These are phyloP conservation scores for Atethmia centrago DNA, from an alignment of 2,888 invertebrate genomes.

Conservation along the genomic window DNA sequence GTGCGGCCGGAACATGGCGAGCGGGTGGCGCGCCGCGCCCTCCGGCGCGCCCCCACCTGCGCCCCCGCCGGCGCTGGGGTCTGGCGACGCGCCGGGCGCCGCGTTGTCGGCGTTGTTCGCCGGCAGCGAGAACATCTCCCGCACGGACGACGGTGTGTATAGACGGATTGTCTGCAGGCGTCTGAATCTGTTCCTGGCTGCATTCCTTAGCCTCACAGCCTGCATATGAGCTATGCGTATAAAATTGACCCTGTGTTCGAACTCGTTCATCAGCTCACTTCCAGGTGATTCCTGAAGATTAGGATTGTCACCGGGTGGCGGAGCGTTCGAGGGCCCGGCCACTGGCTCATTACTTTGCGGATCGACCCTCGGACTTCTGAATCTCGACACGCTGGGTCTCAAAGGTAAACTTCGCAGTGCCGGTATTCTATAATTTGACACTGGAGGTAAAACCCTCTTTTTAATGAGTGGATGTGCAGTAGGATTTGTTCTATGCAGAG, in stretches of 20 bases:
- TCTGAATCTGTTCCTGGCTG: slow-evolving; percentile 82
- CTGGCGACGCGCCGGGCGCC: slow-evolving; percentile 56
- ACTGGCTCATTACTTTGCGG: slow-evolving; percentile 76
- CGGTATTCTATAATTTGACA: slow-evolving; percentile 83
- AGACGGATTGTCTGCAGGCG: slow-evolving; percentile 85
- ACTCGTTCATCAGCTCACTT: slow-evolving; percentile 77
- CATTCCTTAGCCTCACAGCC: slow-evolving; percentile 82
- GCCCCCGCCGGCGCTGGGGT: neutral
- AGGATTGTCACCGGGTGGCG: slow-evolving; percentile 61
- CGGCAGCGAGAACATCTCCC: slow-evolving; percentile 84
- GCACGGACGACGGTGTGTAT: slow-evolving; percentile 85
- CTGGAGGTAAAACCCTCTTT: slow-evolving; percentile 79
- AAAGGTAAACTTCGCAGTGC: slow-evolving; percentile 78
- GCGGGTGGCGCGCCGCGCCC: slow-evolving; percentile 61
- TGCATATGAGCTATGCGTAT: slow-evolving; percentile 86
- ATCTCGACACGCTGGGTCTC: slow-evolving; percentile 64
- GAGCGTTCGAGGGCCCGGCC: slow-evolving; percentile 78
- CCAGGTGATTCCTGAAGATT: slow-evolving; percentile 68
- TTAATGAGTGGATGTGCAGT: slow-evolving; percentile 81
- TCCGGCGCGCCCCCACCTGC: slow-evolving; percentile 47
- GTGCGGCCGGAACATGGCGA: slow-evolving; percentile 74
- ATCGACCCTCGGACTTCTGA: slow-evolving; percentile 66
- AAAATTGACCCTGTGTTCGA: slow-evolving; percentile 83
- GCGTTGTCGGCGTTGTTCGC: slow-evolving; percentile 72
- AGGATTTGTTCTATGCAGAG: slow-evolving; percentile 86